phyloP scores from a whole-genome alignment of 2,113 vertebrate genomes.

The Zosterops lateralis region DNA sequence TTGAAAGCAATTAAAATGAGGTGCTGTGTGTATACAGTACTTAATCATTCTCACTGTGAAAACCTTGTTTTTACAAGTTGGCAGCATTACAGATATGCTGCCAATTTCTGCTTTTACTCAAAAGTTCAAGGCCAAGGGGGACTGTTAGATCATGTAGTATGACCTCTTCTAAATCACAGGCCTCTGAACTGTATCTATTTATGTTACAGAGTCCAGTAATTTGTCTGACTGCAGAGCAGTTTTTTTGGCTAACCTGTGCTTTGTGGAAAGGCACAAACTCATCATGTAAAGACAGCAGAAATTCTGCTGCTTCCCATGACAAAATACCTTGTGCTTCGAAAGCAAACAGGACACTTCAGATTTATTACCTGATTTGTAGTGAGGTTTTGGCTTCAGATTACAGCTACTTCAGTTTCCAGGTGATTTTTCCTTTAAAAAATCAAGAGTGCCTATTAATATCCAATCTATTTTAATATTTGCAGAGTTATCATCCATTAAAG shows the following conservation, averaged over 20 bases:
- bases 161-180: conserved; percentile 45
- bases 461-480: neutral
- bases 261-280: neutral
- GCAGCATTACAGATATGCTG: neutral
- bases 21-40: conserved; percentile 31
- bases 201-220: neutral
- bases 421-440: neutral
- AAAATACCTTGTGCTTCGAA: neutral
- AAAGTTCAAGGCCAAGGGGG: conserved; percentile 32
- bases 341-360: neutral
- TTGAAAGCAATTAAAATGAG: conserved; percentile 53
- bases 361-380: neutral
- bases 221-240: neutral
- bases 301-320: neutral
- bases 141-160: neutral
- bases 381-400: neutral
- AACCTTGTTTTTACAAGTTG: conserved; percentile 56
- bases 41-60: conserved; percentile 48
- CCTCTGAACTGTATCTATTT: conserved; percentile 10
- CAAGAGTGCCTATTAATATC: neutral
- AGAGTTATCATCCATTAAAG: neutral
- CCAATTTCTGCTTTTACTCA: conserved; percentile 57
- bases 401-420: neutral
- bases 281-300: neutral
- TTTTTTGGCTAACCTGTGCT: neutral